Percentiles rank a stretch among this genome's conserved stretches.
These are phyloP conservation scores for Anthopleura xanthogrammica DNA, from an alignment of 92 coral and sea anemone species.

Conservation along the genomic window DNA sequence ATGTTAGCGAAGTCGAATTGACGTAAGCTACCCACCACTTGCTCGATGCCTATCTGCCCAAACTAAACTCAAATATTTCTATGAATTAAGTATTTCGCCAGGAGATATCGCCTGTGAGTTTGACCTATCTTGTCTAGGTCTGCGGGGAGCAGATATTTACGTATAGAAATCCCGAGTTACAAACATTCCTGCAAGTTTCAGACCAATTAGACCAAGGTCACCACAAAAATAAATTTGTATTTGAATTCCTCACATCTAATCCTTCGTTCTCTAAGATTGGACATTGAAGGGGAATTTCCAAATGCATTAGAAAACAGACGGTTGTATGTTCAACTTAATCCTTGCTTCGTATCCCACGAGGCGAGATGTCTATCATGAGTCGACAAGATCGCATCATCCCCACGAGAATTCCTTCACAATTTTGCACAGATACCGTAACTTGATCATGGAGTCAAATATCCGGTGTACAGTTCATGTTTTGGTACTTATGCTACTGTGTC, in stretches of 20 bases:
- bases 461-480: conserved; percentile 12
- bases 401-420: neutral
- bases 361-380: conserved; percentile 4
- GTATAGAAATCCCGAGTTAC: neutral
- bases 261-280: neutral
- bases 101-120: neutral
- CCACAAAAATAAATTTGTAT: neutral
- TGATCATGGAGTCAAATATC: conserved; percentile 2
- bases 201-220: neutral
- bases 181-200: neutral
- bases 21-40: neutral
- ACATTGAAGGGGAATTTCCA: neutral
- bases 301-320: neutral
- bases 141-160: neutral
- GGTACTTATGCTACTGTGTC: neutral
- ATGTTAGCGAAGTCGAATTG: neutral
- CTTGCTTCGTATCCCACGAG: neutral
- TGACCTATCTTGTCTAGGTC: neutral
- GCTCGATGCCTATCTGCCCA: neutral
- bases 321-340: neutral
- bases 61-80: neutral
- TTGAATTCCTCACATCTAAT: neutral
- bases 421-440: neutral
- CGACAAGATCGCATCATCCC: neutral
- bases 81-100: neutral